phyloP scores from a whole-genome alignment of 2,888 invertebrate species.

The Epistrophe eligans region DNA sequence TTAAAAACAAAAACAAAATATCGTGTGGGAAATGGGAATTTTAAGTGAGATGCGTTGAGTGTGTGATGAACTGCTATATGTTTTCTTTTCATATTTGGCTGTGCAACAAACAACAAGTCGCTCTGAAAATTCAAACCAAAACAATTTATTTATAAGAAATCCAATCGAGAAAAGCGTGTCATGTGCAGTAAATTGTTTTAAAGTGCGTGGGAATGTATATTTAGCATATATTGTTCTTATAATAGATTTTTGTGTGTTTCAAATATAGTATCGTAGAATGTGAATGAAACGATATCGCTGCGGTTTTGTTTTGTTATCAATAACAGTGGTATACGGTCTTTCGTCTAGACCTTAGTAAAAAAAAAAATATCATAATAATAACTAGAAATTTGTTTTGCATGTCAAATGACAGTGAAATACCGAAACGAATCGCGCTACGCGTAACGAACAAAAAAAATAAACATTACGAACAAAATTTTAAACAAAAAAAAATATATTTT shows the following conservation, averaged over 20 bases:
- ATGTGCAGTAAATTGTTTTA: slow-evolving; percentile 52
- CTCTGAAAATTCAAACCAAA: slow-evolving; percentile 46
- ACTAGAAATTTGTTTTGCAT: slow-evolving; percentile 33
- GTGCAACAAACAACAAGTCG: slow-evolving; percentile 81
- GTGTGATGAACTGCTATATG: slow-evolving; percentile 61
- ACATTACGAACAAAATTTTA: not conserved
- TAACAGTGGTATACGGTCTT: slow-evolving; percentile 28
- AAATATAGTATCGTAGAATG: slow-evolving; percentile 58
- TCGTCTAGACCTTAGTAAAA: slow-evolving; percentile 11
- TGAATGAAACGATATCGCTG: slow-evolving; percentile 63
- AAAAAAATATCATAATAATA: slow-evolving; percentile 1
- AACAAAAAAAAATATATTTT: not conserved
- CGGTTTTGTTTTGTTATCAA: slow-evolving; percentile 53
- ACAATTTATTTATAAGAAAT: slow-evolving; percentile 30
- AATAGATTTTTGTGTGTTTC: slow-evolving; percentile 39
- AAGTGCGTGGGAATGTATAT: slow-evolving; percentile 57
- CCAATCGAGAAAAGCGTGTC: slow-evolving; percentile 28
- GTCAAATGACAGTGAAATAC: slow-evolving; percentile 21
- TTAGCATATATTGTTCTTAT: slow-evolving; percentile 35
- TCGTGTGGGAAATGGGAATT: slow-evolving; percentile 57
- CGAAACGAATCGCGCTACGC: slow-evolving; percentile 42
- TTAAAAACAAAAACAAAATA: slow-evolving; percentile 25
- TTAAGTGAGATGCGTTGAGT: slow-evolving; percentile 55
- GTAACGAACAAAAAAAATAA: slow-evolving; percentile 23
- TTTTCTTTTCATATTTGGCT: slow-evolving; percentile 81